phyloP scores from a whole-genome alignment of 2,888 invertebrate genomes.

The Trichopria drosophilae region DNA sequence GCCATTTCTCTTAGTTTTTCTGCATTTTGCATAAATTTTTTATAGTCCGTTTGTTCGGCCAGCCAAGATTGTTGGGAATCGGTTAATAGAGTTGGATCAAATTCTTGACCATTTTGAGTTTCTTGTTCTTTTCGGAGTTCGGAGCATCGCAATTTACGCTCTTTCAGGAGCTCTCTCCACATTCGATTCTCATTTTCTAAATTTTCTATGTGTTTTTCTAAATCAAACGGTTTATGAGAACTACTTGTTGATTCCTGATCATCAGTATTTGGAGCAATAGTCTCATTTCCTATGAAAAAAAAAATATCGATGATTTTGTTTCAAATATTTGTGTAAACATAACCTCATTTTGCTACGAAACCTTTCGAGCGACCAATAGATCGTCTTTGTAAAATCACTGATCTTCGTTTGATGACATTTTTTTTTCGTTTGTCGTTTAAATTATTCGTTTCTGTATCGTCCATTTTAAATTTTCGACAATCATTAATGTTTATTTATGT shows the following conservation, averaged over 20 bases:
- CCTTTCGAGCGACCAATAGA: no score
- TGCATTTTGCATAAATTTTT: conserved; percentile 27
- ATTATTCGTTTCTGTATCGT: conserved; percentile 10
- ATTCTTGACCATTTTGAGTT: conserved; percentile 1
- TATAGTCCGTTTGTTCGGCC: conserved; percentile 12
- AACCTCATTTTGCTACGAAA: conserved; percentile 1
- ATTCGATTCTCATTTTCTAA: conserved; percentile 41
- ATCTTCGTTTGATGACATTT: conserved; percentile 40
- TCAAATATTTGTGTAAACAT: conserved; percentile 1
- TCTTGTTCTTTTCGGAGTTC: conserved; percentile 22
- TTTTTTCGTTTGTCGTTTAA: conserved; percentile 8
- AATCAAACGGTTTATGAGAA: conserved; percentile 35
- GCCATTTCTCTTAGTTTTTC: conserved; percentile 4
- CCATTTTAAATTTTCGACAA: conserved; percentile 11
- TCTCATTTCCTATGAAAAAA: conserved; percentile 14
- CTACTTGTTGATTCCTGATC: conserved; percentile 14
- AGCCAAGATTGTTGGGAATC: conserved; percentile 27
- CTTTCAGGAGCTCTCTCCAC: conserved; percentile 41
- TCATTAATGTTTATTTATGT: no score
- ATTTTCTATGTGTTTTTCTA: conserved; percentile 40
- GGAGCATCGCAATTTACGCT: conserved; percentile 34
- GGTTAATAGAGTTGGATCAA: conserved; percentile 19
- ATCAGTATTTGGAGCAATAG: conserved; percentile 14
- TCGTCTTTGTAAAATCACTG: conserved; percentile 39
- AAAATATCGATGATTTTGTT: neutral